A percentile compares a stretch with the other conserved stretches of the same genome.
phyloP scores from a whole-genome alignment of 1,140 invertebrate species.

The Diabrotica virgifera region DNA sequence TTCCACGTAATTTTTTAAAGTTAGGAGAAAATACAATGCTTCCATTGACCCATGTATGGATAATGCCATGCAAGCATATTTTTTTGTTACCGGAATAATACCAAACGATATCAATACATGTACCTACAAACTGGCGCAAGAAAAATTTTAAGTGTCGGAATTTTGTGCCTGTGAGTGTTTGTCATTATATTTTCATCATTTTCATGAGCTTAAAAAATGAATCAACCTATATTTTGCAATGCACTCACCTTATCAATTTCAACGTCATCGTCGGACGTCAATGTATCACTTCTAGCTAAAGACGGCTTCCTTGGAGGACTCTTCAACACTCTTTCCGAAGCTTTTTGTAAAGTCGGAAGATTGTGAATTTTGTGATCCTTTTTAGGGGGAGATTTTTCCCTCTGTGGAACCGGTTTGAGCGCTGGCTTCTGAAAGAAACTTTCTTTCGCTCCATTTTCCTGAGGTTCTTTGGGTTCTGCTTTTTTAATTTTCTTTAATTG shows the following conservation, averaged over 20 bases:
- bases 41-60: too few species aligned
- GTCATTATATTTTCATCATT: too few species aligned
- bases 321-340: conserved; percentile 36
- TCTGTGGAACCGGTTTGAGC: conserved; percentile 43
- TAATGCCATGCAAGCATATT: too few species aligned
- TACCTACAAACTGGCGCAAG: too few species aligned
- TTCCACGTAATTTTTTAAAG: too few species aligned
- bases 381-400: conserved; percentile 38
- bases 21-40: too few species aligned
- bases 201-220: too few species aligned
- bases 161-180: too few species aligned
- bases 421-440: conserved; percentile 43
- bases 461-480: conserved; percentile 35
- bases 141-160: too few species aligned
- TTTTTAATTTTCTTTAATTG: conserved; percentile 36
- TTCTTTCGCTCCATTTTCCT: conserved; percentile 44
- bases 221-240: too few species aligned
- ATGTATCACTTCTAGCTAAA: conserved; percentile 10
- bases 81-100: too few species aligned
- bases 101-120: too few species aligned
- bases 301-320: conserved; percentile 30
- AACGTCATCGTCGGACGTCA: conserved; percentile 18
- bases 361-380: conserved; percentile 41
- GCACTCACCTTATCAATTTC: conserved; percentile 35
- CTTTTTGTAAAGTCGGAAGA: conserved; percentile 39